Percentiles rank a stretch among this genome's conserved stretches.
phyloP scores from a whole-genome alignment of 2,113 vertebrate genomes.

The Benitochromis conjunctus region DNA sequence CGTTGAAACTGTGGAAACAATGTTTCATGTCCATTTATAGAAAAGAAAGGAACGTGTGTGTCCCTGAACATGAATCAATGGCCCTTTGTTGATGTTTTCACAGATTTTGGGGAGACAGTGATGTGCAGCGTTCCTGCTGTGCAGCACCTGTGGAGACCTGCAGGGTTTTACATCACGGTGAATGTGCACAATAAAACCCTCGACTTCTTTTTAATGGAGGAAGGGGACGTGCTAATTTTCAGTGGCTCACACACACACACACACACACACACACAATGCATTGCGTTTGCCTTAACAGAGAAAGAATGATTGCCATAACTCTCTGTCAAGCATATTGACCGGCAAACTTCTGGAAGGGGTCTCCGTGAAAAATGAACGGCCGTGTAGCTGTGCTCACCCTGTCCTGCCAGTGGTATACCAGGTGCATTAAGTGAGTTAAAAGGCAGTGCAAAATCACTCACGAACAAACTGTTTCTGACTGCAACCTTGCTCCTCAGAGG shows the following conservation, averaged over 20 bases:
- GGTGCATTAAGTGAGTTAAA: constrained; percentile 45
- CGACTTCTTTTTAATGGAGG: neutral
- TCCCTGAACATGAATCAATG: neutral
- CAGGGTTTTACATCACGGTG: neutral
- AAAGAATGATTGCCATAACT: neutral
- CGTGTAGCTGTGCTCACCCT: neutral
- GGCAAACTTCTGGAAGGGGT: constrained; percentile 24
- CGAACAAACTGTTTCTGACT: constrained; percentile 30
- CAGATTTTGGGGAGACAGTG: neutral
- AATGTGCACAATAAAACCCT: neutral
- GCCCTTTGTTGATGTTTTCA: neutral
- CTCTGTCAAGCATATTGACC: constrained; percentile 28
- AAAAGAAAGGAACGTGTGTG: neutral
- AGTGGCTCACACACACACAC: neutral
- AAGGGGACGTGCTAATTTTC: neutral
- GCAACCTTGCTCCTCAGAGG: constrained; percentile 26
- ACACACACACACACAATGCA: neutral
- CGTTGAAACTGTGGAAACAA: neutral
- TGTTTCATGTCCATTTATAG: neutral
- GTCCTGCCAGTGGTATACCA: constrained; percentile 24
- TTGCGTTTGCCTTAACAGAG: neutral
- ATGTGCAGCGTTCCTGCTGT: neutral
- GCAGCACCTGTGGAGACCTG: neutral
- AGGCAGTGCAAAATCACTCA: constrained; percentile 30
- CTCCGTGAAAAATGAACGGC: constrained; percentile 23